A percentile compares a stretch with the other conserved stretches of the same genome.
Evolutionary conservation across 2,113 vertebrate genomes (phyloP).

Genomic region (Rhodinocichla rosea): DNA sequence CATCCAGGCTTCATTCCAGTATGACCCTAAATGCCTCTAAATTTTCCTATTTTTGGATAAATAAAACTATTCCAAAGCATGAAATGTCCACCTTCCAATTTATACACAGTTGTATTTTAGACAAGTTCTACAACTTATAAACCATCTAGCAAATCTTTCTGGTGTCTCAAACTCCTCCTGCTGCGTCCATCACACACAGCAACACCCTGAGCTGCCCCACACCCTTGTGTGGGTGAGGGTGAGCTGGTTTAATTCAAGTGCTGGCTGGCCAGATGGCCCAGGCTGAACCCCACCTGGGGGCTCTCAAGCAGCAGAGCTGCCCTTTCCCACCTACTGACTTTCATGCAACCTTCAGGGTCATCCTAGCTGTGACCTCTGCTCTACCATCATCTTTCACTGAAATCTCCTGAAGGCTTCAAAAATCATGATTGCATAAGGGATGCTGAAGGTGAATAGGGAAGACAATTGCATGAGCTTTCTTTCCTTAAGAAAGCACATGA

Average conservation of each 20-base stretch:
- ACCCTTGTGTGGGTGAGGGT: rapidly evolving
- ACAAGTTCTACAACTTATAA: neutral
- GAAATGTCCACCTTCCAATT: neutral
- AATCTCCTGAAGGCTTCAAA: neutral
- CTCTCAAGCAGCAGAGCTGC: neutral
- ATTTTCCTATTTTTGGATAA: neutral
- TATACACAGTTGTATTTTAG: neutral
- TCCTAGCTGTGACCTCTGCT: neutral
- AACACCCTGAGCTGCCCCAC: neutral
- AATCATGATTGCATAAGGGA: neutral
- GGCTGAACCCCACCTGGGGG: neutral
- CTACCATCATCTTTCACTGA: neutral
- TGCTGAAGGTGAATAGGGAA: neutral
- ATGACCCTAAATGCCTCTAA: neutral
- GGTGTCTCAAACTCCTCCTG: neutral
- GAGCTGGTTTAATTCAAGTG: neutral
- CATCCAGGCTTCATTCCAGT: neutral
- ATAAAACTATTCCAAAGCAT: neutral
- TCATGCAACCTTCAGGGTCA: neutral
- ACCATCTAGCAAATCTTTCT: neutral
- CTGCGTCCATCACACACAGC: neutral
- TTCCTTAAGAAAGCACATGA: neutral
- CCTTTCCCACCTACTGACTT: neutral
- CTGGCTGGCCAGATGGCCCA: neutral
- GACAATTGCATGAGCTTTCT: neutral